phyloP scores from a whole-genome alignment of 2,888 invertebrate genomes.

The Frankliniella fusca region DNA sequence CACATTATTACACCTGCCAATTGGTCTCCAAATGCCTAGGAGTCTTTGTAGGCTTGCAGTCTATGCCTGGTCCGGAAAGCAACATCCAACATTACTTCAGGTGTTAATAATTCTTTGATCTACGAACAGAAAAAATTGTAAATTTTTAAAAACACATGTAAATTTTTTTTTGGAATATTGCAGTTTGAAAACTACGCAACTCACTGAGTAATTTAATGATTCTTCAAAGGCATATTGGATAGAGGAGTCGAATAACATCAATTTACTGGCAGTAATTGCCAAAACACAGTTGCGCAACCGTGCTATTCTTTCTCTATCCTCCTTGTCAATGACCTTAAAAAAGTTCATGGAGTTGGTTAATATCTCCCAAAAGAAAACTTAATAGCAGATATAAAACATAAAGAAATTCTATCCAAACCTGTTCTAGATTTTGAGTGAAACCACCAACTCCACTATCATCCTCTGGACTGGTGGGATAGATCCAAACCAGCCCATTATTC shows the following conservation, averaged over 20 bases:
- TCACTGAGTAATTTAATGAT: conserved; percentile 73
- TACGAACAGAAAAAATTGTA: conserved; percentile 40
- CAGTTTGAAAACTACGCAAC: conserved; percentile 39
- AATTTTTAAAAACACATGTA: not conserved
- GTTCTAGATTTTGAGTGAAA: conserved; percentile 70
- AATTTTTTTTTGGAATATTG: not conserved
- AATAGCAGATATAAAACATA: conserved; percentile 14
- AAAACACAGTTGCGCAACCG: conserved; percentile 85
- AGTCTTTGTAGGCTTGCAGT: conserved; percentile 24
- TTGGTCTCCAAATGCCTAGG: not conserved
- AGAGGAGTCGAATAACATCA: conserved; percentile 89
- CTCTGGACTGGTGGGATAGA: conserved; percentile 61
- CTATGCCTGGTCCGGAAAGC: conserved; percentile 54
- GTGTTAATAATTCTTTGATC: conserved; percentile 66
- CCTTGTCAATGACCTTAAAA: conserved; percentile 60
- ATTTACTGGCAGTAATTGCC: conserved; percentile 77
- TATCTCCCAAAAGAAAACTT: conserved; percentile 29
- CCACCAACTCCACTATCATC: conserved; percentile 67
- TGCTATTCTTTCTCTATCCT: conserved; percentile 80
- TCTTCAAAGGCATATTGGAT: conserved; percentile 87
- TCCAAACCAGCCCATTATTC: conserved; percentile 95
- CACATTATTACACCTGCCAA: too few species aligned
- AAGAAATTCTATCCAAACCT: conserved; percentile 45
- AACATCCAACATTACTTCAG: conserved; percentile 80
- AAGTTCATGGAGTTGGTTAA: conserved; percentile 26